A percentile compares a stretch with the other conserved stretches of the same genome.
Evolutionary conservation across 2,797 vertebrate species (phyloP).

Genomic region (Glossophaga mutica): DNA sequence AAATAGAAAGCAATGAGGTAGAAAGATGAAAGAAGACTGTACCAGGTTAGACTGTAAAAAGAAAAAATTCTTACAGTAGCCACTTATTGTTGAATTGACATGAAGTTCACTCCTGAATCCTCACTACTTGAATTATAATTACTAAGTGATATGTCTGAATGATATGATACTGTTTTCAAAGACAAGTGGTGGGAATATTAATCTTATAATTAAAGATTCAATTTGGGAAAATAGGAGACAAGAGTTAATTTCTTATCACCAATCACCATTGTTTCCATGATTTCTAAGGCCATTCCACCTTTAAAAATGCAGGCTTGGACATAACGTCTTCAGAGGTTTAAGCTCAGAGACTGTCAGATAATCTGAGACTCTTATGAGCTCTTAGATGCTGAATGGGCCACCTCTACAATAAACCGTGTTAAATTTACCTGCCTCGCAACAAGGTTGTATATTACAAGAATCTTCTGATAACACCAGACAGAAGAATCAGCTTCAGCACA

Average conservation of each 20-base stretch:
- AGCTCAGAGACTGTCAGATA: too few species aligned
- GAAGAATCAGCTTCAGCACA: too few species aligned
- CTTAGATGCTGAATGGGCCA: too few species aligned
- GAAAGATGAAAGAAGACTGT: not conserved
- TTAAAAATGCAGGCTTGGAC: not conserved
- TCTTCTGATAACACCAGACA: too few species aligned
- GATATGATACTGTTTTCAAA: not conserved
- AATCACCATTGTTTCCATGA: not conserved
- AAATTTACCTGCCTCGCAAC: too few species aligned
- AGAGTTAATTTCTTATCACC: not conserved
- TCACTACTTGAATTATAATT: not conserved
- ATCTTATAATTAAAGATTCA: not conserved
- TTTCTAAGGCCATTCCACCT: not conserved
- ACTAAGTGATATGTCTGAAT: not conserved
- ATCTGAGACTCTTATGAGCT: too few species aligned
- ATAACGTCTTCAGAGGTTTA: too few species aligned
- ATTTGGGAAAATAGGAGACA: not conserved
- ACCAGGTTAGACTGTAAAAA: not conserved
- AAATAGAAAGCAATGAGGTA: not conserved
- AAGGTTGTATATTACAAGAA: too few species aligned
- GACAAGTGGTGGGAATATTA: not conserved
- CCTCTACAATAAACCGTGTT: too few species aligned
- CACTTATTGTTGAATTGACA: not conserved
- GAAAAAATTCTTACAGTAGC: not conserved
- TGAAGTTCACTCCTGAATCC: not conserved